Conservation (phyloP, 2,797 vertebrate species). For the Erithacus rubecula region DNA sequence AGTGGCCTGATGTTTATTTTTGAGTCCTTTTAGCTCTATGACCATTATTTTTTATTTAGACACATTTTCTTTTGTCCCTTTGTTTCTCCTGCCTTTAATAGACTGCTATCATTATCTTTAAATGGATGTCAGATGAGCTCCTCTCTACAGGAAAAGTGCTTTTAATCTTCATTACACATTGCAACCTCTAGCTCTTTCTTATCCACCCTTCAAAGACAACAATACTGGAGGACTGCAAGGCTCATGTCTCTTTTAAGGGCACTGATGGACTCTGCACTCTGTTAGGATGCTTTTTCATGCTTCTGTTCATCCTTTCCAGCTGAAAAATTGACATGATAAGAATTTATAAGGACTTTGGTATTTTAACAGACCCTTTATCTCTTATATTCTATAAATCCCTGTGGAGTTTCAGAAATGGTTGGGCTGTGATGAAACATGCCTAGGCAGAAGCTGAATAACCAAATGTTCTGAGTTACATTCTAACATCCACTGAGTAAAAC, state of each 20-base stretch:
- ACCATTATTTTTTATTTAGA: conserved; percentile 15
- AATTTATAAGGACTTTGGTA: background rate
- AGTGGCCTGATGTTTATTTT: conserved; percentile 7
- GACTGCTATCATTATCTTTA: conserved; percentile 43
- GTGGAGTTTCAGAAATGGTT: conserved; percentile 28
- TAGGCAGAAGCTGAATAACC: conserved; percentile 10
- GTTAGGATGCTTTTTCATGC: background rate
- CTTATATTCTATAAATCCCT: background rate
- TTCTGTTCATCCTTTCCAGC: background rate
- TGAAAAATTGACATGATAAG: conserved; percentile 1
- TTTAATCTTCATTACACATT: conserved; percentile 57
- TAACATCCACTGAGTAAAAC: background rate
- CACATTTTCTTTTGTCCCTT: conserved; percentile 11
- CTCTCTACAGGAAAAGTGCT: conserved; percentile 2
- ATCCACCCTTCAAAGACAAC: conserved; percentile 45
- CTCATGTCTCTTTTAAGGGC: conserved; percentile 5
- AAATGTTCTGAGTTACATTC: conserved; percentile 17
- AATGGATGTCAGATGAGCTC: conserved; percentile 35
- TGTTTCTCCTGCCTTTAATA: conserved; percentile 34
- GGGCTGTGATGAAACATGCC: background rate
- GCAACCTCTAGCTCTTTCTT: background rate
- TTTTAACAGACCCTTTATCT: background rate
- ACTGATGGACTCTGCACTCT: background rate
- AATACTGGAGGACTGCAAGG: background rate
- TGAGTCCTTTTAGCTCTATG: background rate